Percentiles rank a stretch among this genome's conserved stretches.
These are phyloP conservation scores for Pterophyllum scalare DNA, from an alignment of 2,113 vertebrate genomes.

Conservation along the genomic window DNA sequence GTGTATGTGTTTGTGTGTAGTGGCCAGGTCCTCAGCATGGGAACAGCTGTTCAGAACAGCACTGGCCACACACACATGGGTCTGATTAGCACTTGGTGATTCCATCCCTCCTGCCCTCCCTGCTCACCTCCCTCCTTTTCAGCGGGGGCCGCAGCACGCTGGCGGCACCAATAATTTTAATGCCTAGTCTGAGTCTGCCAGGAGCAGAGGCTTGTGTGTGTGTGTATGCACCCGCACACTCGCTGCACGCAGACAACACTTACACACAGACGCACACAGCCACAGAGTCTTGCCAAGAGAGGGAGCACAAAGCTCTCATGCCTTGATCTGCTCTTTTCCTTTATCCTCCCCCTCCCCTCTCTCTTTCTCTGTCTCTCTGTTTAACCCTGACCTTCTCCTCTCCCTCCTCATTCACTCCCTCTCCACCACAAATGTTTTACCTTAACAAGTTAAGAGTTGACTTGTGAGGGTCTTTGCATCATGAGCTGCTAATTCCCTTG, in stretches of 20 bases:
- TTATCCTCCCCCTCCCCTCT: constrained; percentile 35
- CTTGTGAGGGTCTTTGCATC: constrained; percentile 54
- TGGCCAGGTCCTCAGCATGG: constrained; percentile 67
- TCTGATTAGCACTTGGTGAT: constrained; percentile 82
- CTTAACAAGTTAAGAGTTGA: constrained; percentile 69
- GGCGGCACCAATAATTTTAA: constrained; percentile 82
- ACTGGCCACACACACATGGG: constrained; percentile 82
- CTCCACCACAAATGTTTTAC: constrained; percentile 68
- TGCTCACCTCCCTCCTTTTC: constrained; percentile 75
- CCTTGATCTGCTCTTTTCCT: constrained; percentile 71
- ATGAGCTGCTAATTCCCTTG: constrained; percentile 61
- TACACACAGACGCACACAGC: constrained; percentile 36
- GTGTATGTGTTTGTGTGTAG: constrained; percentile 40
- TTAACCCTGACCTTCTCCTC: constrained; percentile 63
- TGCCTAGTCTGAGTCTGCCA: constrained; percentile 80
- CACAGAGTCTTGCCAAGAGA: constrained; percentile 62
- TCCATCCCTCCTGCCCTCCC: constrained; percentile 69
- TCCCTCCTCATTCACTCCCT: constrained; percentile 4
- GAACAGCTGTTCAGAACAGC: constrained; percentile 81
- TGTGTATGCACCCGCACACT: constrained; percentile 16
- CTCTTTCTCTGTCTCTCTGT: constrained; percentile 49
- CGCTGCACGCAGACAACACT: constrained; percentile 8
- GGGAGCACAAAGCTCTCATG: constrained; percentile 65
- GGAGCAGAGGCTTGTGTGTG: constrained; percentile 60
- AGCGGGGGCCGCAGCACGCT: constrained; percentile 77